phyloP scores from a whole-genome alignment of 1,140 invertebrate species.

The Protaetia brevitarsis region DNA sequence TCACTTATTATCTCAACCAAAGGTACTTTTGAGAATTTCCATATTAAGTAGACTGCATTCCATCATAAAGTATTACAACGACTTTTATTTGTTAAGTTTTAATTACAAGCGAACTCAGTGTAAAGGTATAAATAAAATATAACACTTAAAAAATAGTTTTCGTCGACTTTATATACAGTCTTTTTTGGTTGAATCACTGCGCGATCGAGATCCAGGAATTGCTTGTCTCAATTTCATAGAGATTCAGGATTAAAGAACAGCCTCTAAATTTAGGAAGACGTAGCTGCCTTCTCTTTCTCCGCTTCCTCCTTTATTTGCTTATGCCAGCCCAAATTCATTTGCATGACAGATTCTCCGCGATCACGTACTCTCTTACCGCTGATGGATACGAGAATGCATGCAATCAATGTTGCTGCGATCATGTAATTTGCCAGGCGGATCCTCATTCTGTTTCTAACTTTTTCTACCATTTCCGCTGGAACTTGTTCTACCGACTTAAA shows the following conservation, averaged over 20 bases:
- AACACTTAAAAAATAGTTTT: background rate
- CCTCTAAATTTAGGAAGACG: background rate
- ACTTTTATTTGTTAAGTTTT: too few relatives aligned
- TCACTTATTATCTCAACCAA: too few relatives aligned
- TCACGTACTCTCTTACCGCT: conserved; percentile 62
- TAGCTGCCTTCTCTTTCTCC: conserved; percentile 31
- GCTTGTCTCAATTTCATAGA: background rate
- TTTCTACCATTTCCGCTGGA: conserved; percentile 60
- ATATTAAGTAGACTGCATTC: too few relatives aligned
- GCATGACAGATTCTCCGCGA: conserved; percentile 60
- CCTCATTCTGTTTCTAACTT: conserved; percentile 62
- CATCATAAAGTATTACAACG: too few relatives aligned
- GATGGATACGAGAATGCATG: conserved; percentile 57
- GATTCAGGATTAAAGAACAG: background rate
- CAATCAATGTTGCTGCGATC: conserved; percentile 59
- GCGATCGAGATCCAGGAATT: background rate
- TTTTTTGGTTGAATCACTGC: background rate
- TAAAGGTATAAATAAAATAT: too few relatives aligned
- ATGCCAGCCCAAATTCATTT: conserved; percentile 70
- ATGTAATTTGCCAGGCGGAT: conserved; percentile 66
- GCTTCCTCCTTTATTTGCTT: conserved; percentile 57
- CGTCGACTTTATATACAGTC: too few relatives aligned
- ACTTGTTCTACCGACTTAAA: conserved; percentile 63
- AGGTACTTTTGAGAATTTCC: too few relatives aligned
- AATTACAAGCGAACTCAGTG: too few relatives aligned